Conservation (phyloP, 1,140 invertebrate species). For the Dinoponera quadriceps region DNA sequence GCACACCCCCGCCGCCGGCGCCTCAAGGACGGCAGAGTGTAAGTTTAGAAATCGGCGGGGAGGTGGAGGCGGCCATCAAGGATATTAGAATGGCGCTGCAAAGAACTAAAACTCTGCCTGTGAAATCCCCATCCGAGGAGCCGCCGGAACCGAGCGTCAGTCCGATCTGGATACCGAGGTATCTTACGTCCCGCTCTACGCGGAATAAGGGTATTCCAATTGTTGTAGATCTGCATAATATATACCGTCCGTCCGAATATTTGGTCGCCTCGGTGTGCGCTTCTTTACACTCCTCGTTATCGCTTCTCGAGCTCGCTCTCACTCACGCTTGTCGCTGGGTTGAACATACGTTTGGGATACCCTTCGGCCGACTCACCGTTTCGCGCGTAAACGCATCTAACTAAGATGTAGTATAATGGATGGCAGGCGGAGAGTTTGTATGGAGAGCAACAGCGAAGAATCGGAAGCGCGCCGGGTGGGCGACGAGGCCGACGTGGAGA, state of each 20-base stretch:
- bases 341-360: conserved; percentile 74
- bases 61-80: conserved; percentile 92
- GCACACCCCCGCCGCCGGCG: conserved; percentile 89
- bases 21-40: conserved; percentile 87
- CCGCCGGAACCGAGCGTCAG: conserved; percentile 84
- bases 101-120: conserved; percentile 89
- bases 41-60: conserved; percentile 78
- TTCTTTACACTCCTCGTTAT: neutral
- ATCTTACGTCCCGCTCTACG: conserved; percentile 70
- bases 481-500: conserved; percentile 82
- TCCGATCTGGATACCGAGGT: conserved; percentile 90
- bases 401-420: conserved; percentile 85
- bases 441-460: conserved; percentile 83
- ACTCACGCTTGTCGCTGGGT: neutral
- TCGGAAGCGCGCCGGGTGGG: conserved; percentile 79
- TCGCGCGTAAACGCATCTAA: conserved; percentile 81
- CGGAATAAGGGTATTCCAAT: conserved; percentile 60
- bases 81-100: conserved; percentile 93
- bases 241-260: conserved; percentile 1
- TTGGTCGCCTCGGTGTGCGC: neutral
- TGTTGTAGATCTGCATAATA: neutral
- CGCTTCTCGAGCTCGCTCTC: neutral
- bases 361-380: conserved; percentile 9
- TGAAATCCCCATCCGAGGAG: conserved; percentile 85
- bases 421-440: conserved; percentile 82